These are phyloP conservation scores for Polyergus mexicanus DNA, from an alignment of 1,140 invertebrate genomes.

Conservation along the genomic window DNA sequence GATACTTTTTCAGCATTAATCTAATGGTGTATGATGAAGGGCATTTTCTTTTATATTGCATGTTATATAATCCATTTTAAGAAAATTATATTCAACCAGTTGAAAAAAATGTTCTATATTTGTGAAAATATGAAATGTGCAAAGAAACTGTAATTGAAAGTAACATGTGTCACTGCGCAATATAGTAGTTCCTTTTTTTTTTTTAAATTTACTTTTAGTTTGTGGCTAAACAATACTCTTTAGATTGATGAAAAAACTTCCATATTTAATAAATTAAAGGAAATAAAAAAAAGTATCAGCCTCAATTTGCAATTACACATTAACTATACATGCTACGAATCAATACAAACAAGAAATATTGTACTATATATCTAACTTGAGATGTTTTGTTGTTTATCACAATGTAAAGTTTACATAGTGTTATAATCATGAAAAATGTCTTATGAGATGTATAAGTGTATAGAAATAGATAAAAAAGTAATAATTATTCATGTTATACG, in stretches of 20 bases:
- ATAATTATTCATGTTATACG: constrained; percentile 74
- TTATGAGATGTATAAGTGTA: constrained; percentile 54
- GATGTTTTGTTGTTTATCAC: constrained; percentile 78
- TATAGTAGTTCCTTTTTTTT: background rate
- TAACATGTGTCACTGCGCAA: constrained; percentile 57
- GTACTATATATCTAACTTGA: constrained; percentile 64
- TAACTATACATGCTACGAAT: constrained; percentile 55
- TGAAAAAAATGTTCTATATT: constrained; percentile 27
- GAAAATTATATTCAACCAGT: constrained; percentile 59
- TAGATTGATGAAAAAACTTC: constrained; percentile 38
- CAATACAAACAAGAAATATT: constrained; percentile 56
- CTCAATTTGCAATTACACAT: constrained; percentile 54
- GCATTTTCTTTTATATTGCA: constrained; percentile 58
- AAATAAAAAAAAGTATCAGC: constrained; percentile 39
- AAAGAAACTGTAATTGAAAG: constrained; percentile 57
- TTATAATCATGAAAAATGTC: constrained; percentile 76
- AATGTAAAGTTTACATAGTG: constrained; percentile 84
- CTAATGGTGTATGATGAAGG: constrained; percentile 59
- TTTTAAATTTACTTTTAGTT: constrained; percentile 15
- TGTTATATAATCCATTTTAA: constrained; percentile 55
- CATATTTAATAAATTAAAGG: constrained; percentile 60
- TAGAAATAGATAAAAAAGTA: constrained; percentile 64
- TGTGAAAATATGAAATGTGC: constrained; percentile 29
- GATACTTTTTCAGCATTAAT: constrained; percentile 53
- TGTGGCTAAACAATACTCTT: constrained; percentile 30